phyloP scores from a whole-genome alignment of 2,113 vertebrate genomes.

The Hystrix brachyura region DNA sequence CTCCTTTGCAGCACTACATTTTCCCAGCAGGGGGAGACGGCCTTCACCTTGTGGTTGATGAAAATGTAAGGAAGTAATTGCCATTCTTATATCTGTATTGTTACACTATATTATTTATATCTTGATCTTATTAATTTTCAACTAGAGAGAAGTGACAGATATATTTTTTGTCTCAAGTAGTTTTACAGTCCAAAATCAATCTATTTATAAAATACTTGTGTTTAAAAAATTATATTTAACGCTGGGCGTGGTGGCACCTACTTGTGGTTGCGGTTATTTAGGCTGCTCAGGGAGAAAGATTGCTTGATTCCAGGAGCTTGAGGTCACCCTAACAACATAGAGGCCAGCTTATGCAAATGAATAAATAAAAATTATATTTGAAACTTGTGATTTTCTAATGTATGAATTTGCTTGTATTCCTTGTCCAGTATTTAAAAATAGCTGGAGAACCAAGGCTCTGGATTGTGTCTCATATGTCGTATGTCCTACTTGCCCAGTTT shows the following conservation, averaged over 20 bases:
- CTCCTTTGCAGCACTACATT: slow-evolving; percentile 98
- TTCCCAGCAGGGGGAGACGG: slow-evolving; percentile 99
- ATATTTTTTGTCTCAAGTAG: background rate
- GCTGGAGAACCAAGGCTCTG: background rate
- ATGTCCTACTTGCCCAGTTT: background rate
- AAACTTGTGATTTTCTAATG: background rate
- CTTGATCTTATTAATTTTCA: slow-evolving; percentile 30
- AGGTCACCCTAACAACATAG: background rate
- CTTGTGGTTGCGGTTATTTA: background rate
- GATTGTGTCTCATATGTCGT: background rate
- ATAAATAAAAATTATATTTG: background rate
- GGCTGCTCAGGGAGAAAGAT: background rate
- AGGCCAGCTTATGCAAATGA: background rate
- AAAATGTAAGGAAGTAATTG: slow-evolving; percentile 93
- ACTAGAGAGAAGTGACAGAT: background rate
- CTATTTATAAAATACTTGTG: background rate
- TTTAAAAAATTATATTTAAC: slow-evolving; percentile 1
- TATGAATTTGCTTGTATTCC: background rate
- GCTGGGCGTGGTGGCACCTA: background rate
- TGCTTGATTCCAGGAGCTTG: background rate
- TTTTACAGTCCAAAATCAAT: background rate
- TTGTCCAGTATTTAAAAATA: background rate
- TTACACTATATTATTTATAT: slow-evolving; percentile 5
- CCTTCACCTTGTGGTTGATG: slow-evolving; percentile 98
- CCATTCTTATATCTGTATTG: slow-evolving; percentile 2